Evolutionary conservation across 2,888 invertebrate genomes (phyloP).

Genomic region (Cheiracanthium punctorium): DNA sequence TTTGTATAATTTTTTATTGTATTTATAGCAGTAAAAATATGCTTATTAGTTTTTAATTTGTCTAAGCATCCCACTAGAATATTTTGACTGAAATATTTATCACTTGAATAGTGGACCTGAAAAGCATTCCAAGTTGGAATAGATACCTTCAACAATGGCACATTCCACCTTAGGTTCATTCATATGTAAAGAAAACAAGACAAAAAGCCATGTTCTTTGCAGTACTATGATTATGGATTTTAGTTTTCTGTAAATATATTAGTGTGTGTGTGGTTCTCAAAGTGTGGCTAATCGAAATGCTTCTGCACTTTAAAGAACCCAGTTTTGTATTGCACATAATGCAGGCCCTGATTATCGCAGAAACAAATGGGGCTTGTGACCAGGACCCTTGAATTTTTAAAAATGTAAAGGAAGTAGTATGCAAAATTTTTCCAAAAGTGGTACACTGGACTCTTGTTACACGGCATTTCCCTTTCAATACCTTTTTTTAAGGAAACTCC

Average conservation of each 20-base stretch:
- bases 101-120: no score
- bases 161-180: conserved; percentile 64
- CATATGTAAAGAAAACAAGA: conserved; percentile 31
- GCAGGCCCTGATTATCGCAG: no score
- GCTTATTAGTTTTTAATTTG: conserved; percentile 32
- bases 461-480: no score
- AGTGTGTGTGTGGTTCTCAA: conserved; percentile 65
- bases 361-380: no score
- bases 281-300: conserved; percentile 19
- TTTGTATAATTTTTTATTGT: conserved; percentile 31
- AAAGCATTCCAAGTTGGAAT: conserved; percentile 65
- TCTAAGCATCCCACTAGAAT: not conserved
- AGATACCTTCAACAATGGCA: conserved; percentile 69
- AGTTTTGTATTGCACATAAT: not conserved
- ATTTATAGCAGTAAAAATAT: conserved; percentile 29
- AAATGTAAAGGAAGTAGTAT: no score
- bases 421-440: no score
- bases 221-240: conserved; percentile 21
- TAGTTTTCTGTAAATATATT: conserved; percentile 51
- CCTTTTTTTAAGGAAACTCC: no score
- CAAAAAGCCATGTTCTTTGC: conserved; percentile 42
- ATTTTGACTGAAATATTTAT: not conserved
- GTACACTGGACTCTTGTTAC: no score
- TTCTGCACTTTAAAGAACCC: conserved; percentile 25
- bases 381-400: no score